phyloP scores from a whole-genome alignment of 1,140 invertebrate genomes.

The Cryptotermes secundus region DNA sequence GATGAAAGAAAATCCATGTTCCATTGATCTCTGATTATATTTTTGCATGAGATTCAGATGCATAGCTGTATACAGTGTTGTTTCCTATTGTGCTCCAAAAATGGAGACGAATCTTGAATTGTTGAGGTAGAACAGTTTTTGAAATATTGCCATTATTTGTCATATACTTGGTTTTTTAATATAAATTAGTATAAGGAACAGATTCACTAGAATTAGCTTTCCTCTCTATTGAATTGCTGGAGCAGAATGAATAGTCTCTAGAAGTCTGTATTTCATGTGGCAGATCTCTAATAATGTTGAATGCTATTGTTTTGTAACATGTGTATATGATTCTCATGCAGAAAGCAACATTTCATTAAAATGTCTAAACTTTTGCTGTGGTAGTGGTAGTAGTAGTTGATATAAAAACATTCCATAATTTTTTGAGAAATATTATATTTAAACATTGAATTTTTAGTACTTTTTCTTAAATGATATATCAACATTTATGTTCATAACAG shows the following conservation, averaged over 20 bases:
- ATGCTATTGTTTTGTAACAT: background rate
- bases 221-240: background rate
- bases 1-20: background rate
- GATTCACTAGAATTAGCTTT: background rate
- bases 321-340: background rate
- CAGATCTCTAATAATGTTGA: background rate
- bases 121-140: no score
- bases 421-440: background rate
- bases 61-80: background rate
- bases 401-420: conserved; percentile 6
- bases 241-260: background rate
- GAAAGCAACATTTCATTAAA: background rate
- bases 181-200: background rate
- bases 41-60: background rate
- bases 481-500: background rate
- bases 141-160: no score
- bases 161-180: no score
- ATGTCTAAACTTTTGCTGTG: background rate
- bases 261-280: background rate
- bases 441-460: background rate
- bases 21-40: background rate
- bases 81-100: background rate
- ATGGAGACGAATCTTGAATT: background rate
- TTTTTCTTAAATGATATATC: background rate
- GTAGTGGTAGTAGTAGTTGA: background rate